phyloP scores from a whole-genome alignment of 2,113 vertebrate species.

The Cyphomyrus plagiostoma region DNA sequence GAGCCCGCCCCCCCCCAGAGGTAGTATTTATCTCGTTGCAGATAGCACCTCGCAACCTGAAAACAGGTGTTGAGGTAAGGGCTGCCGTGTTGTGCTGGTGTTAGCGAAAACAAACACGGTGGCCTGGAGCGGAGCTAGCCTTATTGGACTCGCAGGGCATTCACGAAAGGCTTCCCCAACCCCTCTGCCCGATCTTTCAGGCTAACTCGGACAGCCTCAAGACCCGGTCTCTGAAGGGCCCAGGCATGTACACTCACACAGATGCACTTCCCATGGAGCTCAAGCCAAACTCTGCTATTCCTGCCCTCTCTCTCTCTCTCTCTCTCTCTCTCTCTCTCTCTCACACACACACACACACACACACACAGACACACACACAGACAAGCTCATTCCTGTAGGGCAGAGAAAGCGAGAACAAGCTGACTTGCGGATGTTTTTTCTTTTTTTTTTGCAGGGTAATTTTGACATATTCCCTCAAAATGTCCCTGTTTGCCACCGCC shows the following conservation, averaged over 20 bases:
- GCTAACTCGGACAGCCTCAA: neutral
- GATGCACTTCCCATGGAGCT: neutral
- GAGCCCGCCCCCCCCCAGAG: neutral
- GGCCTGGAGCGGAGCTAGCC: conserved; percentile 27
- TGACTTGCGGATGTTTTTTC: neutral
- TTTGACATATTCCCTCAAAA: neutral
- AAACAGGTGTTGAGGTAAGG: conserved; percentile 57
- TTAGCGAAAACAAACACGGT: conserved; percentile 51
- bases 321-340: neutral
- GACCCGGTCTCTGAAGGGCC: neutral
- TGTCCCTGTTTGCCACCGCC: neutral
- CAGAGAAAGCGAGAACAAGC: neutral
- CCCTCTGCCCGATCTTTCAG: neutral
- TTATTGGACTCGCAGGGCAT: neutral
- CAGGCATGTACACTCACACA: neutral
- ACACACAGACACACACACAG: neutral
- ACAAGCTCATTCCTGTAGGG: neutral
- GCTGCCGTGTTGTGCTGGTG: conserved; percentile 42
- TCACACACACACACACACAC: neutral
- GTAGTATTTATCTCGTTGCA: conserved; percentile 15
- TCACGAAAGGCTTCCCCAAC: neutral
- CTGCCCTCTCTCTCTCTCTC: neutral
- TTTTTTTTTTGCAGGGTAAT: neutral
- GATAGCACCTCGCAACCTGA: conserved; percentile 39
- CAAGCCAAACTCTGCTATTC: neutral